These are phyloP conservation scores for Hydrotaea cyrtoneurina DNA, from an alignment of 2,888 invertebrate species.

Conservation along the genomic window DNA sequence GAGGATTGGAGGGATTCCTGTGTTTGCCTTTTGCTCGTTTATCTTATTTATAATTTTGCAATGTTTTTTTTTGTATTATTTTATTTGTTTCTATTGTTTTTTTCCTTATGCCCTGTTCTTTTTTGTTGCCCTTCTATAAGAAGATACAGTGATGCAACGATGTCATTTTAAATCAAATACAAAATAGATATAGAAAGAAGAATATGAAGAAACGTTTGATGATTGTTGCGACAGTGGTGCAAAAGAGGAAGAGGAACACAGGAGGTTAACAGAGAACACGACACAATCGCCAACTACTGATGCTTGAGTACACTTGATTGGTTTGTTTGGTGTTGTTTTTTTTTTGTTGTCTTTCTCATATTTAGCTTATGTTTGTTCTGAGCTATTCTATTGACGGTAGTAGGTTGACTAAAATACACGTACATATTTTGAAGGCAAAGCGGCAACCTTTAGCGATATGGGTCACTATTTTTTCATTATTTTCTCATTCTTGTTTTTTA, in stretches of 20 bases:
- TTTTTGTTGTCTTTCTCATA: slow-evolving; percentile 17
- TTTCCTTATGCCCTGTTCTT: background rate
- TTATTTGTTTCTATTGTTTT: background rate
- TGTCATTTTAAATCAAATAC: slow-evolving; percentile 26
- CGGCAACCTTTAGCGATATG: slow-evolving; percentile 49
- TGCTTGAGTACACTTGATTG: slow-evolving; percentile 53
- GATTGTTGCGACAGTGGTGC: background rate
- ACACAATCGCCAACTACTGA: background rate
- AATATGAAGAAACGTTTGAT: background rate
- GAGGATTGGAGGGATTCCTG: slow-evolving; percentile 44
- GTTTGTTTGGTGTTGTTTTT: slow-evolving; percentile 42
- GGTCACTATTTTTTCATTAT: slow-evolving; percentile 50
- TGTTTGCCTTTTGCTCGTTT: slow-evolving; percentile 8
- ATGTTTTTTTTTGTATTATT: slow-evolving; percentile 36
- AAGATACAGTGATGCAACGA: slow-evolving; percentile 48
- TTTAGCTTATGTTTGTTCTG: slow-evolving; percentile 3
- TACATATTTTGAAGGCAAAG: slow-evolving; percentile 39
- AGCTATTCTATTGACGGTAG: background rate
- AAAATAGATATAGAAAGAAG: background rate
- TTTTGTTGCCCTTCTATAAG: slow-evolving; percentile 24
- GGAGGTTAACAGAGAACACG: background rate
- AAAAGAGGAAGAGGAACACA: slow-evolving; percentile 1
- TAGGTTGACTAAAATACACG: background rate
- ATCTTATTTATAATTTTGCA: slow-evolving; percentile 34
- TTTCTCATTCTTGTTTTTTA: slow-evolving; percentile 25